These are phyloP conservation scores for Pelusios castaneus DNA, from an alignment of 2,113 vertebrate species.

Conservation along the genomic window DNA sequence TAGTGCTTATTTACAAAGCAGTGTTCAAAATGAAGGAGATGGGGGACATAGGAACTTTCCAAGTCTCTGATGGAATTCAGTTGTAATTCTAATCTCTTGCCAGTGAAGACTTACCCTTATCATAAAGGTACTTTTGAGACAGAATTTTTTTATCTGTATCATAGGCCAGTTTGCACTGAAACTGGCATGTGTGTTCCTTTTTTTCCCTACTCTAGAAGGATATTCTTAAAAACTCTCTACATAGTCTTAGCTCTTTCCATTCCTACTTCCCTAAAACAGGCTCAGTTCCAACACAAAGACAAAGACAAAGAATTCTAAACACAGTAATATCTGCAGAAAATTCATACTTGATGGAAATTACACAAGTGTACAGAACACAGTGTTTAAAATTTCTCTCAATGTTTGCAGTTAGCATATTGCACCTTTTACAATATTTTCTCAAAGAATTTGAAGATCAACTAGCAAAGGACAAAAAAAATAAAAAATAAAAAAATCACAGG, in stretches of 20 bases:
- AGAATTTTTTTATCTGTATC: background rate
- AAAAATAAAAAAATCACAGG: no score
- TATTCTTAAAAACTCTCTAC: background rate
- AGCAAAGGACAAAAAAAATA: no score
- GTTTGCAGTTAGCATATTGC: background rate
- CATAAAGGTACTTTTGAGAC: background rate
- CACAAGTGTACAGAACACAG: background rate
- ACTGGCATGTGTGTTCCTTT: background rate
- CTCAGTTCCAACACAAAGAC: background rate
- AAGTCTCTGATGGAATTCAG: background rate
- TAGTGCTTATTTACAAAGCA: no score
- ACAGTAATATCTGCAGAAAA: background rate
- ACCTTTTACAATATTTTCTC: background rate
- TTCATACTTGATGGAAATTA: background rate
- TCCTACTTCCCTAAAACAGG: background rate
- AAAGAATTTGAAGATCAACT: background rate
- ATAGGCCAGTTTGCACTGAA: background rate
- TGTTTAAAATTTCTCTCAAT: background rate
- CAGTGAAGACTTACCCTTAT: background rate
- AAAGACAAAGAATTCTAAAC: no score
- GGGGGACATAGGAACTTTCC: background rate
- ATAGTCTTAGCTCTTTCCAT: background rate
- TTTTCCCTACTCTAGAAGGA: background rate
- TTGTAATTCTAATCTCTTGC: background rate
- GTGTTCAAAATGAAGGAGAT: background rate